phyloP scores from a whole-genome alignment of 37 sponge, comb jelly and placozoan species.

The Hormiphora californensis region DNA sequence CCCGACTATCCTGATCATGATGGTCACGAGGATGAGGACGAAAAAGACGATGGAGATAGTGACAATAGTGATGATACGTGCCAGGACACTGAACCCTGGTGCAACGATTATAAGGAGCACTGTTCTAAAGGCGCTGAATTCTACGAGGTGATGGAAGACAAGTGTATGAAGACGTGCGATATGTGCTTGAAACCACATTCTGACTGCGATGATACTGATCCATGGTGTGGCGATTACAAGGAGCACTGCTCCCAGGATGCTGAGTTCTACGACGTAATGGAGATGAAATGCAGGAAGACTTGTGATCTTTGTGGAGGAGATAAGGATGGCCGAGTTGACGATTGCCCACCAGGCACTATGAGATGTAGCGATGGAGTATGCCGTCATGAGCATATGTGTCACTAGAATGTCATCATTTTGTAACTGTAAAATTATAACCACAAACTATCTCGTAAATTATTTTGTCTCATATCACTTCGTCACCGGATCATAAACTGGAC shows the following conservation, averaged over 20 bases:
- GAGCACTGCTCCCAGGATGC: neutral
- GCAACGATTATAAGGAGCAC: neutral
- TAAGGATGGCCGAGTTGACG: neutral
- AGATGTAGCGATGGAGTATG: neutral
- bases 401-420: too few relatives aligned
- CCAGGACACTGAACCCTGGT: too few relatives aligned
- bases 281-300: neutral
- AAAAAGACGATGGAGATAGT: neutral
- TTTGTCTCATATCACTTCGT: too few relatives aligned
- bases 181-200: neutral
- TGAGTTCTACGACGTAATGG: neutral
- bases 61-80: too few relatives aligned
- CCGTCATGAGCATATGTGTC: neutral
- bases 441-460: too few relatives aligned
- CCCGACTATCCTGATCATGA: neutral
- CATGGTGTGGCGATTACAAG: neutral
- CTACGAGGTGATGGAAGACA: neutral
- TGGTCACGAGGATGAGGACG: neutral
- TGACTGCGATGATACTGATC: too few relatives aligned
- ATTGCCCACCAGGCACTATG: neutral
- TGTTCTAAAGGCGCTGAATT: neutral
- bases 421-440: too few relatives aligned
- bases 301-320: neutral
- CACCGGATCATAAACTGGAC: too few relatives aligned
- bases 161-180: neutral